These are phyloP conservation scores for Lagria hirta DNA, from an alignment of 2,888 invertebrate genomes.

Conservation along the genomic window DNA sequence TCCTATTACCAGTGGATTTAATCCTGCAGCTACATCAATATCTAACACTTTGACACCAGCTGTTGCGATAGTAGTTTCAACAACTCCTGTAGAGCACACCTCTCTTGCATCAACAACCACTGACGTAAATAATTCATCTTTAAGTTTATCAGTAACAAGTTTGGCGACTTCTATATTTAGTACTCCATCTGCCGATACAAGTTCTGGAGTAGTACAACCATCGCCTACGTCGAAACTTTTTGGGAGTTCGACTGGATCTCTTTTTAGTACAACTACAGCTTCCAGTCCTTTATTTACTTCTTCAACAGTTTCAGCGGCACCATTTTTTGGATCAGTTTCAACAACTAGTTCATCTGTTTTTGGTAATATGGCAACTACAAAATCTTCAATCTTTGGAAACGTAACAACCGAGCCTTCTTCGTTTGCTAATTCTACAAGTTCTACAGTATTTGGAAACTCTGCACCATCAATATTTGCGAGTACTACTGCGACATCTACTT, in stretches of 20 bases:
- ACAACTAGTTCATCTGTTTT: no score
- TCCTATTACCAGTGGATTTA: no score
- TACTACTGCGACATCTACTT: slow-evolving; percentile 1
- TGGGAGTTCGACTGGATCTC: slow-evolving; percentile 11
- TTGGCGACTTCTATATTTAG: no score
- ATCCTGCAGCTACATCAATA: no score
- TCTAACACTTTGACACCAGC: no score
- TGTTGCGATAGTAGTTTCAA: no score
- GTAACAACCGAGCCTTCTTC: slow-evolving; percentile 30
- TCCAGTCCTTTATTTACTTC: slow-evolving; percentile 28
- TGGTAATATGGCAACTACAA: slow-evolving; percentile 11
- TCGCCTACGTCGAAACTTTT: slow-evolving; percentile 13
- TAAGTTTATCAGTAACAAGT: no score
- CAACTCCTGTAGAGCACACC: no score
- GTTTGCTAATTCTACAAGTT: slow-evolving; percentile 1
- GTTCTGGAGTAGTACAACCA: slow-evolving; percentile 12
- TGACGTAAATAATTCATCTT: no score
- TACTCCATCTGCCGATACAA: slow-evolving; percentile 10
- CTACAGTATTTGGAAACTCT: slow-evolving; percentile 4
- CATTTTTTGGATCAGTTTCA: neutral
- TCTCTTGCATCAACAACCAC: no score
- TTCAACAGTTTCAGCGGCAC: slow-evolving; percentile 25
- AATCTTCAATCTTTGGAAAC: slow-evolving; percentile 38
- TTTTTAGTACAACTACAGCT: slow-evolving; percentile 23
- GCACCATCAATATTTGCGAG: slow-evolving; percentile 14